phyloP scores from a whole-genome alignment of 1,140 invertebrate genomes.

The Drusus annulatus region DNA sequence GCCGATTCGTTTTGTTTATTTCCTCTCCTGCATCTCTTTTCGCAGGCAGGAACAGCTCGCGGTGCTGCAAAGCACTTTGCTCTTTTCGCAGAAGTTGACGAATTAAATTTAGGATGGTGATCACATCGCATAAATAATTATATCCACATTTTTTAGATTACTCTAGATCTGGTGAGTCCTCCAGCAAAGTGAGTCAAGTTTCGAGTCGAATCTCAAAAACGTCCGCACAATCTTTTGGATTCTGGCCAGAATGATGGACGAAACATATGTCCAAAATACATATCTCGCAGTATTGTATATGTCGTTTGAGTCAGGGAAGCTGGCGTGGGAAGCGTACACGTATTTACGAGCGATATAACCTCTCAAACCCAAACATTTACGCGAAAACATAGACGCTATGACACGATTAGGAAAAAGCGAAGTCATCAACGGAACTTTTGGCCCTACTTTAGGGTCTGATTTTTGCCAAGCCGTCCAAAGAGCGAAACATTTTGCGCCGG shows the following conservation, averaged over 20 bases:
- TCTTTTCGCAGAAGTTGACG: too few species aligned
- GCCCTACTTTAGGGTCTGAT: too few species aligned
- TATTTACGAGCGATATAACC: not conserved
- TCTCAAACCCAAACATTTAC: not conserved
- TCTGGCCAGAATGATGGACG: not conserved
- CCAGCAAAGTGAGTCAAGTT: not conserved
- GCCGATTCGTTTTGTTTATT: too few species aligned
- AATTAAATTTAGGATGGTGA: too few species aligned
- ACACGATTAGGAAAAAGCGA: not conserved
- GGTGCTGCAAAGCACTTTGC: too few species aligned
- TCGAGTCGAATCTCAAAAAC: not conserved
- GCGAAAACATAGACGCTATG: not conserved
- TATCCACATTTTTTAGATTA: not conserved
- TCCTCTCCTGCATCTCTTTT: too few species aligned
- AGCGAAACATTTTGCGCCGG: too few species aligned
- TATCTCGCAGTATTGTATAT: not conserved
- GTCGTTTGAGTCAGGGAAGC: not conserved
- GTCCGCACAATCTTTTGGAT: constrained; percentile 8
- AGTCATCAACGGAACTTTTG: not conserved
- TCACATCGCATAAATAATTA: too few species aligned
- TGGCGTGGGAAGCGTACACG: constrained; percentile 5
- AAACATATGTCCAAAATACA: not conserved
- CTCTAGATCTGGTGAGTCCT: not conserved
- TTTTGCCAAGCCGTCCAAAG: too few species aligned
- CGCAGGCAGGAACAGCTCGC: too few species aligned